Evolutionary conservation across 2,797 vertebrate species (phyloP).

Genomic region (Linurgus olivaceus): DNA sequence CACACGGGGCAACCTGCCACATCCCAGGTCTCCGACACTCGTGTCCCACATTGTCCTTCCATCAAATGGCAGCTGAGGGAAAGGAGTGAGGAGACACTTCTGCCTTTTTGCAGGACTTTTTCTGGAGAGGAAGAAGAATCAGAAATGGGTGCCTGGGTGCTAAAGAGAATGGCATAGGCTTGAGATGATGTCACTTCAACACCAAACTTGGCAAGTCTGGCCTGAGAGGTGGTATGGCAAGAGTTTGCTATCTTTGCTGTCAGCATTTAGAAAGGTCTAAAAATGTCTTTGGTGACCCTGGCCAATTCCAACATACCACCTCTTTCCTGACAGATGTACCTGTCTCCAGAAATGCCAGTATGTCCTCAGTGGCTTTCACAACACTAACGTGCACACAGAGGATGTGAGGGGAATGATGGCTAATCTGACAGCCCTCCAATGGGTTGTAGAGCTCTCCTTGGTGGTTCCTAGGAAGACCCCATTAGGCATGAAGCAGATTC

Average conservation of each 20-base stretch:
- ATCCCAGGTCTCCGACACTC: background rate
- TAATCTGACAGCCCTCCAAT: background rate
- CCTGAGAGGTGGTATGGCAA: background rate
- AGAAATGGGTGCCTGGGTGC: slow-evolving; percentile 25
- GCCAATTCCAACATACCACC: background rate
- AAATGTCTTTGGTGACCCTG: background rate
- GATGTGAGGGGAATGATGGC: background rate
- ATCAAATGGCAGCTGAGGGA: slow-evolving; percentile 17
- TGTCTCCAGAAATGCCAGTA: background rate
- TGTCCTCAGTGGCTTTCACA: background rate
- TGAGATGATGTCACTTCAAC: slow-evolving; percentile 26
- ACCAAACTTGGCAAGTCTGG: background rate
- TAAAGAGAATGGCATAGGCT: slow-evolving; percentile 14
- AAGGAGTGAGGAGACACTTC: background rate
- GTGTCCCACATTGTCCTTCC: background rate
- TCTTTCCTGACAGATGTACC: background rate
- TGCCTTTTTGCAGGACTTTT: background rate
- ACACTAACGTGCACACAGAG: background rate
- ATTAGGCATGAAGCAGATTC: background rate
- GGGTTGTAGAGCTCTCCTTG: background rate
- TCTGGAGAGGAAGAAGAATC: background rate
- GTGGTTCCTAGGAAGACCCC: background rate
- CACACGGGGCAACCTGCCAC: background rate
- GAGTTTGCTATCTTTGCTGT: background rate
- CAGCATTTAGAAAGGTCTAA: background rate